Conservation (phyloP, 2,797 vertebrate species). For the Hippocampus kuda region DNA sequence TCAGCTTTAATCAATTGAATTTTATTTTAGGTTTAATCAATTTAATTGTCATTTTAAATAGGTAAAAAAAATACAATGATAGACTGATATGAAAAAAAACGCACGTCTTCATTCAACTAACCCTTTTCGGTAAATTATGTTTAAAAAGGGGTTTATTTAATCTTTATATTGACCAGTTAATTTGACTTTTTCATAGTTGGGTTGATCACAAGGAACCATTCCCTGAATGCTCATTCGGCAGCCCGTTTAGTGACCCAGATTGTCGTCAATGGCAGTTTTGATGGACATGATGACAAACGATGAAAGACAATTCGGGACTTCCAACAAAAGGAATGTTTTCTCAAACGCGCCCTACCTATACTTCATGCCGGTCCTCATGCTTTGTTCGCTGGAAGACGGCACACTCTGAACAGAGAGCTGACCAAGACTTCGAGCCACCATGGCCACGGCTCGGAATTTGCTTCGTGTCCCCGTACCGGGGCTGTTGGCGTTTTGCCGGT, state of each 20-base stretch:
- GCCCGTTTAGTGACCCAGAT: not conserved
- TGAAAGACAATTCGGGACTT: not conserved
- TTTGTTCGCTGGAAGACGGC: conserved; percentile 73
- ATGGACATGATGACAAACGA: not conserved
- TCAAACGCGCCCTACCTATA: conserved; percentile 77
- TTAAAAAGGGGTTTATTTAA: too few species aligned
- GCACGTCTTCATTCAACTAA: too few species aligned
- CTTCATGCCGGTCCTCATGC: conserved; percentile 87
- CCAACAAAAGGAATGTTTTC: not conserved
- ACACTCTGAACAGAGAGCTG: conserved; percentile 85
- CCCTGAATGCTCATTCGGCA: not conserved
- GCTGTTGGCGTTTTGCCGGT: conserved; percentile 82
- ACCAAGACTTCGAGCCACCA: conserved; percentile 91
- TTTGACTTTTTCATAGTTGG: too few species aligned
- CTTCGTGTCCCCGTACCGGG: conserved; percentile 79
- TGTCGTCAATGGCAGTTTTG: not conserved
- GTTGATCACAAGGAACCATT: not conserved
- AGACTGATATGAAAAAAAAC: too few species aligned
- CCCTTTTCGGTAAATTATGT: too few species aligned
- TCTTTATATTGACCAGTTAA: too few species aligned
- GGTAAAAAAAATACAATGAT: too few species aligned
- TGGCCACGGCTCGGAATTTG: conserved; percentile 88
- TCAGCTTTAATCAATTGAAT: too few species aligned
- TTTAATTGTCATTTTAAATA: too few species aligned
- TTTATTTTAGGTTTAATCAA: too few species aligned